phyloP scores from a whole-genome alignment of 2,888 invertebrate genomes.

The Trichopoda pennipes region DNA sequence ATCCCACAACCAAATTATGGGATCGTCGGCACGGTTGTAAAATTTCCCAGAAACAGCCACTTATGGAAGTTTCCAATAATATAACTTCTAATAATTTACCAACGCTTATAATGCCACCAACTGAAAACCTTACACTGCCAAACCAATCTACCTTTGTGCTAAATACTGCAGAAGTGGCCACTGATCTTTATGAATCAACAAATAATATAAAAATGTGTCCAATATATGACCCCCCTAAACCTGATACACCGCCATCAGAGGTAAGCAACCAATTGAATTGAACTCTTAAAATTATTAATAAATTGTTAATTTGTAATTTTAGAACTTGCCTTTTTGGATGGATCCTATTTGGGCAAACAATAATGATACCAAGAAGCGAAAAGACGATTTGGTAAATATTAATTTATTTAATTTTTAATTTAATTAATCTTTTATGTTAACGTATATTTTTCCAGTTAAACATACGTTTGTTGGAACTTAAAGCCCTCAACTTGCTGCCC shows the following conservation, averaged over 20 bases:
- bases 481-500: constrained; percentile 76
- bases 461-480: constrained; percentile 78
- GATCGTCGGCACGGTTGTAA: constrained; percentile 74
- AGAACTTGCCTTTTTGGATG: constrained; percentile 80
- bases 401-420: constrained; percentile 2
- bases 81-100: constrained; percentile 43
- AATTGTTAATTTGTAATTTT: constrained; percentile 17
- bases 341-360: constrained; percentile 79
- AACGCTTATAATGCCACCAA: constrained; percentile 58
- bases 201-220: constrained; percentile 74
- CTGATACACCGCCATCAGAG: constrained; percentile 77
- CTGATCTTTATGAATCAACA: constrained; percentile 73
- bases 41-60: constrained; percentile 69
- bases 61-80: constrained; percentile 31
- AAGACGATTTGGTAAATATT: constrained; percentile 72
- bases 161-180: constrained; percentile 46
- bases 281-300: not conserved
- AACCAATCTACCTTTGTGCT: constrained; percentile 29
- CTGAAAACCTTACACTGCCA: constrained; percentile 37
- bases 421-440: not conserved
- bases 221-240: constrained; percentile 77
- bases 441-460: constrained; percentile 73
- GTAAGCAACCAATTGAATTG: constrained; percentile 67
- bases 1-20: constrained; percentile 74
- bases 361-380: constrained; percentile 67